These are phyloP conservation scores for Tanypteryx hageni DNA, from an alignment of 2,888 invertebrate species.

Conservation along the genomic window DNA sequence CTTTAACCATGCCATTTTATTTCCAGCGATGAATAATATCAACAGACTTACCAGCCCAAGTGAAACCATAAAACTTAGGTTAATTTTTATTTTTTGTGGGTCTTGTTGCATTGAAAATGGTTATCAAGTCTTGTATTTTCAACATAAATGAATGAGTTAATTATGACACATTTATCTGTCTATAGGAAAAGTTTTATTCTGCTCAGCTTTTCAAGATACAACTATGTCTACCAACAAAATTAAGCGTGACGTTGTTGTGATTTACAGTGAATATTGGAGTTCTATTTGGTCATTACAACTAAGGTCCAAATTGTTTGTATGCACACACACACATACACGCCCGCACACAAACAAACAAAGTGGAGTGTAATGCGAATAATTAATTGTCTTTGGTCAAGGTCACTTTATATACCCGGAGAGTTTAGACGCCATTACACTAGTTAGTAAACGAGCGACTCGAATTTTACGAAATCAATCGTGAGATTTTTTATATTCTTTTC, in stretches of 20 bases:
- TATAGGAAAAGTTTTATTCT: constrained; percentile 66
- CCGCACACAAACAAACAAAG: constrained; percentile 63
- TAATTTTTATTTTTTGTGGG: neutral
- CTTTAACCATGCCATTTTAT: too few species aligned
- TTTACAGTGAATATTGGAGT: constrained; percentile 65
- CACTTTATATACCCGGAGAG: constrained; percentile 66
- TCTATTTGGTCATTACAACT: constrained; percentile 65
- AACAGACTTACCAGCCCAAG: too few species aligned
- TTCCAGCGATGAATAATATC: too few species aligned
- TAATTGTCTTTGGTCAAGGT: constrained; percentile 65
- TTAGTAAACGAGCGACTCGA: constrained; percentile 56
- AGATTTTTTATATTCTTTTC: constrained; percentile 56
- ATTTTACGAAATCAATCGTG: constrained; percentile 48
- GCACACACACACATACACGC: constrained; percentile 52
- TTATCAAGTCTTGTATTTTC: neutral
- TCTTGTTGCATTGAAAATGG: neutral
- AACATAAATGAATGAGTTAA: neutral
- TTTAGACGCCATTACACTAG: constrained; percentile 62
- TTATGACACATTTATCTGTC: constrained; percentile 60
- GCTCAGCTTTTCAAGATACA: constrained; percentile 65
- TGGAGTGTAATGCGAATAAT: constrained; percentile 65
- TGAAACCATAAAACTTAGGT: too few species aligned
- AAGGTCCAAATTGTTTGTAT: constrained; percentile 65
- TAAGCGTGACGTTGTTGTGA: constrained; percentile 65
- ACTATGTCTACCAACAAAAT: constrained; percentile 65